Conservation (phyloP, 2,888 invertebrate genomes). For the Ischnura elegans region DNA sequence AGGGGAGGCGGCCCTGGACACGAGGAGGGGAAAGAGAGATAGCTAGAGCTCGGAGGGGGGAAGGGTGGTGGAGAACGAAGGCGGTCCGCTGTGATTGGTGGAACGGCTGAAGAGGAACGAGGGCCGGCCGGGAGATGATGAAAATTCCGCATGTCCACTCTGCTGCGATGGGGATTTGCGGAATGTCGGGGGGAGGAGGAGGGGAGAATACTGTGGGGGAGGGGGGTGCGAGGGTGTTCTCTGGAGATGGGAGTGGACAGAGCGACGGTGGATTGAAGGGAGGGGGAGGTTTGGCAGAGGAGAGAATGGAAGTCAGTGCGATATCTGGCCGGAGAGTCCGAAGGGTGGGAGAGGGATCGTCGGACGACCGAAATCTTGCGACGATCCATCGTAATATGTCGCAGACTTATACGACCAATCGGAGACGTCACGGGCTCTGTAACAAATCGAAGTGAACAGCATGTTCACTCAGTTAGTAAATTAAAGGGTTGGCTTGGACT, state of each 20-base stretch:
- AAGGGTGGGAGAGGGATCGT: not conserved
- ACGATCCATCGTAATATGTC: not conserved
- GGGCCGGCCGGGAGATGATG: slow-evolving; percentile 59
- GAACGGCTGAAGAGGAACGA: slow-evolving; percentile 53
- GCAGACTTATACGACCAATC: no score
- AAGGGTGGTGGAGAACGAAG: not conserved
- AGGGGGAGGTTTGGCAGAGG: not conserved
- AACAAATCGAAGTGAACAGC: no score
- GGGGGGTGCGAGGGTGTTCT: not conserved
- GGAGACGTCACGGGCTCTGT: no score
- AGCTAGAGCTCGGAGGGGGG: not conserved
- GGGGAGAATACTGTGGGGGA: not conserved
- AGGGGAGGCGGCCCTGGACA: not conserved
- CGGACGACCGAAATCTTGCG: slow-evolving; percentile 5
- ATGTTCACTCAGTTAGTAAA: no score
- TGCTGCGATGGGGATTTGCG: slow-evolving; percentile 66
- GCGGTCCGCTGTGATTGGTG: slow-evolving; percentile 55
- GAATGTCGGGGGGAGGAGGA: slow-evolving; percentile 7
- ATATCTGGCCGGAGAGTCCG: not conserved
- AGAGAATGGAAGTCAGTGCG: not conserved
- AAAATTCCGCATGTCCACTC: slow-evolving; percentile 64
- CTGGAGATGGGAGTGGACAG: no score
- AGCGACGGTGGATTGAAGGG: not conserved
- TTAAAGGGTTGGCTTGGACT: no score
- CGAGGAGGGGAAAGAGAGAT: not conserved